These are phyloP conservation scores for Eptesicus fuscus DNA, from an alignment of 2,113 vertebrate species.

Conservation along the genomic window DNA sequence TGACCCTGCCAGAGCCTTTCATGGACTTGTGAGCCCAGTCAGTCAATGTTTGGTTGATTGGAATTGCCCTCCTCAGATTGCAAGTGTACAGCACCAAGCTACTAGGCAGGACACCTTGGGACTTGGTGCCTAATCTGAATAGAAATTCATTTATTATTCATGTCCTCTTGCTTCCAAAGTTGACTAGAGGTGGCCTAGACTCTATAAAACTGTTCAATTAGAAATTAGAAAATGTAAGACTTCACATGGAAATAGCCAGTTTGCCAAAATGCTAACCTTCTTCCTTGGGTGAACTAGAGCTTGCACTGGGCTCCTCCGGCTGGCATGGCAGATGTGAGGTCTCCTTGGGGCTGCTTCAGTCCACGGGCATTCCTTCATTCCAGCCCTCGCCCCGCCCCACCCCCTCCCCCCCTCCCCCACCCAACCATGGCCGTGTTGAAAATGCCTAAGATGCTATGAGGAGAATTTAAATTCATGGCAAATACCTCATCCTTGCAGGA, in stretches of 20 bases:
- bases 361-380: not conserved
- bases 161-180: slow-evolving; percentile 19
- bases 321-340: not conserved
- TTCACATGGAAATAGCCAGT: not conserved
- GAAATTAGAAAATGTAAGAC: not conserved
- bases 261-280: not conserved
- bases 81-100: not conserved
- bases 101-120: not conserved
- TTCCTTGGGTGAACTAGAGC: not conserved
- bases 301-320: not conserved
- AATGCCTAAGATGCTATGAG: not conserved
- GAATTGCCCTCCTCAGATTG: not conserved
- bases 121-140: not conserved
- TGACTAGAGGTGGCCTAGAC: not conserved
- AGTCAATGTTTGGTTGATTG: not conserved
- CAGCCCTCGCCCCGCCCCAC: too few relatives aligned
- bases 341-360: not conserved
- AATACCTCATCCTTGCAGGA: not conserved
- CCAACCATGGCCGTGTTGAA: not conserved
- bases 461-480: slow-evolving; percentile 38
- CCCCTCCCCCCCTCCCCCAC: not conserved
- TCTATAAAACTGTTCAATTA: slow-evolving; percentile 6
- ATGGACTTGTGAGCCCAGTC: not conserved
- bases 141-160: slow-evolving; percentile 20
- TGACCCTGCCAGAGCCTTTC: not conserved